phyloP scores from a whole-genome alignment of 2,797 vertebrate genomes.

The Enteromius unitaeniatus region DNA sequence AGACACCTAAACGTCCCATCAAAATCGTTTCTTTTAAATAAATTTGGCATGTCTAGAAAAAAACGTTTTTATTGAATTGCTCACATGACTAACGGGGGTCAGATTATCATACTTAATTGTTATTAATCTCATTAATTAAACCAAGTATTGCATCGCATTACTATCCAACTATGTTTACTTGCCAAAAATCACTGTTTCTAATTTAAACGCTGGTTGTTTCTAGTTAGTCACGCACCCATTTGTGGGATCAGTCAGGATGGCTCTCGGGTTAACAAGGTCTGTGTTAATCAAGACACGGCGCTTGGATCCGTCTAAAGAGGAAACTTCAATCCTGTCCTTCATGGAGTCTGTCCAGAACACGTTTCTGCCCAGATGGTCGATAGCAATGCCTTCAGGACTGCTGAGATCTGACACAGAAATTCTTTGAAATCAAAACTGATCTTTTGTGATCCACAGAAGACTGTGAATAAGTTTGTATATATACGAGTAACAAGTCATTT shows the following conservation, averaged over 20 bases:
- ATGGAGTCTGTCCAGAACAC: conserved; percentile 96
- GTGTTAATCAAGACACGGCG: conserved; percentile 86
- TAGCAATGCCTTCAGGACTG: conserved; percentile 91
- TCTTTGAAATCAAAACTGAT: not conserved
- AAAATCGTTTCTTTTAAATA: not conserved
- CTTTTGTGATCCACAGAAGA: not conserved
- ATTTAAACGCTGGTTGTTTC: not conserved
- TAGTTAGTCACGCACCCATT: conserved; percentile 78
- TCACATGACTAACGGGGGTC: not conserved
- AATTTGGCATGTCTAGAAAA: not conserved
- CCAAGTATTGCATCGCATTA: not conserved
- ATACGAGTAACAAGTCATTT: not conserved
- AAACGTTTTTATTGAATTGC: not conserved
- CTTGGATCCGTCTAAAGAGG: conserved; percentile 86
- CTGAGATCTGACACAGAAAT: conserved; percentile 78
- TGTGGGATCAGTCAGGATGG: conserved; percentile 83
- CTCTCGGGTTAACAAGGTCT: conserved; percentile 89
- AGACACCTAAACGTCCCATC: not conserved
- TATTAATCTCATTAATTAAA: not conserved
- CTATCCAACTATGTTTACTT: not conserved
- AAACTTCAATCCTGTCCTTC: conserved; percentile 88
- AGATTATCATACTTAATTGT: not conserved
- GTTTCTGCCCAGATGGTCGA: conserved; percentile 89
- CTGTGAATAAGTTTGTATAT: not conserved
- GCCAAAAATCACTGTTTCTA: not conserved